Evolutionary conservation across 2,888 invertebrate species (phyloP), one percentile per base, ranked within the genome.

Genomic region (Muschampia staudingeri): DNA sequence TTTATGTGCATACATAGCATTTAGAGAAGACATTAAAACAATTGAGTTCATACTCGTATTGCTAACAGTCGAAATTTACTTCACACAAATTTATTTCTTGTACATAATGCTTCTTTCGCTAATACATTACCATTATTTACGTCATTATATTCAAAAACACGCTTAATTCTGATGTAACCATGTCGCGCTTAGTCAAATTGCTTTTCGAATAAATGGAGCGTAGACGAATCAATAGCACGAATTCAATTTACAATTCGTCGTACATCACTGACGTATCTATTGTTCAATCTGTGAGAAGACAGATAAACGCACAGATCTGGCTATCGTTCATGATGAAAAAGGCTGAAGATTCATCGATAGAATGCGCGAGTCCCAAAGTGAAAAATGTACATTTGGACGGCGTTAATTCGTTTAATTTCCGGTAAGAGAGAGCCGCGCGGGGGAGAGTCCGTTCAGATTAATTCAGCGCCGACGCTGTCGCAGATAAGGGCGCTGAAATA

Each of bases 401-500:
- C 96, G 96, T 97, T 97, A 97, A 97, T 97, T 97, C 97, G 96
- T 96, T 97, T 97, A 97, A 97, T 97, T 97, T 97, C 97, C 97
- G 97, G 96, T 94, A 95, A 94, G 95, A 93, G 93, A 92, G 91
- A 86, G 87, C 86, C 90, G 89, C 87, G 86, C 87, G 91, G 90
- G 90, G 88, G 91, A 91, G 94, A 91, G 95, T 94, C 93, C 94
- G 95, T 92, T 94, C 96, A 96, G 97, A 97, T 97, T 97, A 97
- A 97, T 97, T 96, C 97, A 95, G 94, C 94, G 93, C 95, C 94
- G 94, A 95, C 93, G 92, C 96, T 94, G 95, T 95, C 95, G 94
- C 94, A 95, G 97, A 97, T 97, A 97, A 97, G 95, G 95, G 94
- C 95, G 94, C 95, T 95, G 95, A 97, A 97, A 97, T 97, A 97